phyloP scores from a whole-genome alignment of 1,140 invertebrate genomes.

The Lepidurus arcticus region DNA sequence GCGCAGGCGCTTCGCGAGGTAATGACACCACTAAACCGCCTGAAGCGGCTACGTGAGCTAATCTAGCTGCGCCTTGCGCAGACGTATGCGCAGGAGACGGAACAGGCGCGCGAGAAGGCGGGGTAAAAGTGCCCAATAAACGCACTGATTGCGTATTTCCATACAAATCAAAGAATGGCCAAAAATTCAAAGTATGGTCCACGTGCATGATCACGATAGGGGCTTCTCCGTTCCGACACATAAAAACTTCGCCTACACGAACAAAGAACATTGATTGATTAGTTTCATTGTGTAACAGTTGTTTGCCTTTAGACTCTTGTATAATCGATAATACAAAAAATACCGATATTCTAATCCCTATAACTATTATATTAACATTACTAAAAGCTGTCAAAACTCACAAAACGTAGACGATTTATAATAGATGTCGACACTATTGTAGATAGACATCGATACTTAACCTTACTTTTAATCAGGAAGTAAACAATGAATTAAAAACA shows the following conservation, averaged over 20 bases:
- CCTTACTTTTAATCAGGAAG: no score
- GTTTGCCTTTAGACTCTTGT: no score
- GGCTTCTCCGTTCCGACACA: constrained; percentile 77
- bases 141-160: constrained; percentile 84
- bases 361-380: no score
- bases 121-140: constrained; percentile 53
- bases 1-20: neutral
- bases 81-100: neutral
- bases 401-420: no score
- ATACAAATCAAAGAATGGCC: constrained; percentile 94
- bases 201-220: constrained; percentile 86
- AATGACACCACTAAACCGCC: neutral
- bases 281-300: no score
- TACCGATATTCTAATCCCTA: no score
- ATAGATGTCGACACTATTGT: no score
- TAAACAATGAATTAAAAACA: constrained; percentile 27
- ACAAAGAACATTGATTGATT: constrained; percentile 36
- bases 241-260: constrained; percentile 68
- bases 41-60: constrained; percentile 4
- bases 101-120: constrained; percentile 3
- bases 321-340: no score
- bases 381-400: no score
- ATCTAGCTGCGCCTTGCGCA: neutral
- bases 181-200: constrained; percentile 78
- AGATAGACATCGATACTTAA: no score